Percentiles rank a stretch among this genome's conserved stretches.
Evolutionary conservation across 2,797 vertebrate genomes (phyloP).

Genomic region (Cyprinodon diabolis): DNA sequence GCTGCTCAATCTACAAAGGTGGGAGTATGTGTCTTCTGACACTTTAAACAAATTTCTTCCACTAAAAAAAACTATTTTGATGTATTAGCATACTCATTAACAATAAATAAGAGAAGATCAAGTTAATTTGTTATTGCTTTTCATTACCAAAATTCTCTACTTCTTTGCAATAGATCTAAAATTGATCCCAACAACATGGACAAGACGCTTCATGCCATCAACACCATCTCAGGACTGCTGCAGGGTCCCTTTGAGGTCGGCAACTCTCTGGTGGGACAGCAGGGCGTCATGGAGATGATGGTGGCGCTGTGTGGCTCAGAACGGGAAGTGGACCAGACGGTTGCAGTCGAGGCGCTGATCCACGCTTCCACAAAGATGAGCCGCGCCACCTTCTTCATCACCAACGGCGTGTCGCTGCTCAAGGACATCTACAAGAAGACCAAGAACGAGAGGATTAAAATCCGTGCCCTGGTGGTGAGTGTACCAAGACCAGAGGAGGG

Average conservation of each 20-base stretch:
- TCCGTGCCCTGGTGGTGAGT: slow-evolving; percentile 93
- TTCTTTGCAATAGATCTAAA: slow-evolving; percentile 82
- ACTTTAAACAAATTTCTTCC: not conserved
- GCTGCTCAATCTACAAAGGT: not conserved
- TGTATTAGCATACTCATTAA: not conserved
- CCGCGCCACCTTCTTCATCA: slow-evolving; percentile 94
- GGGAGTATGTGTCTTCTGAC: not conserved
- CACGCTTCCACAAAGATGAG: slow-evolving; percentile 95
- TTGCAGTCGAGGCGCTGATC: slow-evolving; percentile 95
- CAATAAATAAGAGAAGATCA: not conserved
- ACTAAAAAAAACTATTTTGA: not conserved
- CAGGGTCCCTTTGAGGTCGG: slow-evolving; percentile 98
- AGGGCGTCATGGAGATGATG: slow-evolving; percentile 99
- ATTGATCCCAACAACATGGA: slow-evolving; percentile 97
- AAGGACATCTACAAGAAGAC: slow-evolving; percentile 99
- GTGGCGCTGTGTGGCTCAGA: slow-evolving; percentile 94
- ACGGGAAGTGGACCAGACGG: slow-evolving; percentile 95
- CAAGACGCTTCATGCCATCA: slow-evolving; percentile 94
- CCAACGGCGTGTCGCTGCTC: slow-evolving; percentile 90
- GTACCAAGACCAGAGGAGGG: not conserved
- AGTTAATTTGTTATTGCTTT: not conserved
- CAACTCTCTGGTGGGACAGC: slow-evolving; percentile 87
- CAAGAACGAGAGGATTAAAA: slow-evolving; percentile 97
- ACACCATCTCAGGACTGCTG: slow-evolving; percentile 90
- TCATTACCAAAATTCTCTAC: not conserved